These are phyloP conservation scores for Callionymus lyra DNA, from an alignment of 2,113 vertebrate genomes.

Conservation along the genomic window DNA sequence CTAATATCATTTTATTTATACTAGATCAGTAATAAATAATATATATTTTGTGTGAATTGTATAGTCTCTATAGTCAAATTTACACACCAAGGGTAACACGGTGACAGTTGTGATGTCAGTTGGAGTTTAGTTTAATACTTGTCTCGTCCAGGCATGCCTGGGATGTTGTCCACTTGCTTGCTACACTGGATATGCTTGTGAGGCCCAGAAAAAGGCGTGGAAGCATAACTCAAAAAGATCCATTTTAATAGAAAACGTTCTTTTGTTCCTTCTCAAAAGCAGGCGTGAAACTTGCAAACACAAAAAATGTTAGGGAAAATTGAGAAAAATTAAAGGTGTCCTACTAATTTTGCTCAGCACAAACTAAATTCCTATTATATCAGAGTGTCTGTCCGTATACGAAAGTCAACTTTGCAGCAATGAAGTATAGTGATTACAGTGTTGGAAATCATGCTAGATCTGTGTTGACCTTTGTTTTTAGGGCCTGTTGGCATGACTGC, in stretches of 20 bases:
- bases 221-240: constrained; percentile 5
- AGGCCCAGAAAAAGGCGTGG: constrained; percentile 8
- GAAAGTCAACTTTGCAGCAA: background rate
- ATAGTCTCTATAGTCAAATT: no score
- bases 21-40: no score
- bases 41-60: no score
- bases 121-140: constrained; percentile 13
- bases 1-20: no score
- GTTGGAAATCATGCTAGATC: background rate
- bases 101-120: constrained; percentile 7
- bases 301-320: no score
- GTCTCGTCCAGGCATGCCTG: constrained; percentile 29
- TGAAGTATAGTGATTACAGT: constrained; percentile 16
- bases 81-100: no score
- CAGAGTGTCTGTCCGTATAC: no score
- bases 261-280: no score
- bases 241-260: background rate
- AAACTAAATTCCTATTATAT: no score
- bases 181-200: constrained; percentile 15
- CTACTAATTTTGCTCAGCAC: no score
- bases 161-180: constrained; percentile 13
- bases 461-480: background rate
- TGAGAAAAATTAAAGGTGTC: no score
- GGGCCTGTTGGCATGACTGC: background rate
- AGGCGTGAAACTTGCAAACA: no score